A percentile compares a stretch with the other conserved stretches of the same genome.
These are phyloP conservation scores for Anomalospiza imberbis DNA, from an alignment of 2,797 vertebrate species.

Conservation along the genomic window DNA sequence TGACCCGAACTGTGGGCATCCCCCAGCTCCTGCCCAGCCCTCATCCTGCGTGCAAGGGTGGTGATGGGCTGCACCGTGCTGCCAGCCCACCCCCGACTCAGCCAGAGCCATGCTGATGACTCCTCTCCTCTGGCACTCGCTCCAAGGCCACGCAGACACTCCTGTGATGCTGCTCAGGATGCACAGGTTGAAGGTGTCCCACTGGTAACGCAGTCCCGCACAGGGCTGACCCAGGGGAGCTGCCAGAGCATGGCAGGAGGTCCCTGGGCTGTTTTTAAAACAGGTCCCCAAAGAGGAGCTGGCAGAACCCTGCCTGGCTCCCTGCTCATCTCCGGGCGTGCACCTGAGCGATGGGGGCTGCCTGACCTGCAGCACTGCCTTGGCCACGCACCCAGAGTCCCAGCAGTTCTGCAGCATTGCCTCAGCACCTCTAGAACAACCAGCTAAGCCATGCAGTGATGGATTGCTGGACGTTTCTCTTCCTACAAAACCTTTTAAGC, in stretches of 20 bases:
- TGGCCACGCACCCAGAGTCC: not conserved
- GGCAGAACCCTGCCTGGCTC: not conserved
- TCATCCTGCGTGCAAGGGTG: fast-evolving
- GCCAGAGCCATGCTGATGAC: fast-evolving
- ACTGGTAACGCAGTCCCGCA: fast-evolving
- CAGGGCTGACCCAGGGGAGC: not conserved
- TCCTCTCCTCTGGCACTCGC: not conserved
- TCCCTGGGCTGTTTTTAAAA: not conserved
- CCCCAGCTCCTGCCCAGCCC: not conserved
- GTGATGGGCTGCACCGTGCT: fast-evolving
- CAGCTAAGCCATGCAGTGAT: fast-evolving
- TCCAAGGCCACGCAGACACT: fast-evolving
- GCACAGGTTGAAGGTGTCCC: fast-evolving
- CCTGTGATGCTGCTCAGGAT: not conserved
- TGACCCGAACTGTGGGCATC: not conserved
- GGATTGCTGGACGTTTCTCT: not conserved
- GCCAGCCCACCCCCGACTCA: not conserved
- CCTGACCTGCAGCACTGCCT: not conserved
- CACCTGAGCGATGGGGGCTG: fast-evolving
- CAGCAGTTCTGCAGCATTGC: fast-evolving
- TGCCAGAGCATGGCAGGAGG: not conserved
- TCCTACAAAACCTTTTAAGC: not conserved
- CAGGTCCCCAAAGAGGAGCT: not conserved
- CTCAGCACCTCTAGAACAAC: not conserved
- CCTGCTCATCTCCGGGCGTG: fast-evolving